Conservation (phyloP, 2,888 invertebrate species). For the Mantis religiosa region DNA sequence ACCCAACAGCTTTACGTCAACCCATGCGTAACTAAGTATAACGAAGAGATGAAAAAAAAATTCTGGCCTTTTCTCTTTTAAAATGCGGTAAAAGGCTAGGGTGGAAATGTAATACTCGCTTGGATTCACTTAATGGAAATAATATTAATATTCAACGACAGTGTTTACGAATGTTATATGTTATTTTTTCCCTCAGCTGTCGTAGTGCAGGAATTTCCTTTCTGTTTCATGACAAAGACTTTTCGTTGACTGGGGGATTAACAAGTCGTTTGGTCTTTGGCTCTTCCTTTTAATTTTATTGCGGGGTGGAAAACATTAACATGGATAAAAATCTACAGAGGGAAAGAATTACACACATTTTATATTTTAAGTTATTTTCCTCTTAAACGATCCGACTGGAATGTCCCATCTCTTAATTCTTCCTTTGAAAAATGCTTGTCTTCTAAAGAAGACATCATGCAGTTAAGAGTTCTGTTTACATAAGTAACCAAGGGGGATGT, state of each 20-base stretch:
- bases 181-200: background rate
- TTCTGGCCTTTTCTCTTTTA: background rate
- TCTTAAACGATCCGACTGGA: background rate
- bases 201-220: background rate
- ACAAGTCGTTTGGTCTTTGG: background rate
- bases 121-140: slow-evolving; percentile 22
- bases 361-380: background rate
- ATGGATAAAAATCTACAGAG: background rate
- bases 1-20: slow-evolving; percentile 12
- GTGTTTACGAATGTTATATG: background rate
- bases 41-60: background rate
- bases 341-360: background rate
- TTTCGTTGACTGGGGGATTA: background rate
- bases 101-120: slow-evolving; percentile 19
- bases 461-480: background rate
- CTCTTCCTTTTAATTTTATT: background rate
- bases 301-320: background rate
- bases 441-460: background rate
- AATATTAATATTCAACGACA: slow-evolving; percentile 16
- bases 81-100: background rate
- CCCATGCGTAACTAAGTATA: slow-evolving; percentile 16
- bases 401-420: background rate
- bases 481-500: too few relatives aligned
- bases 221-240: background rate
- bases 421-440: background rate